These are phyloP conservation scores for Parasteatoda tepidariorum DNA, from an alignment of 1,140 invertebrate genomes.

Conservation along the genomic window DNA sequence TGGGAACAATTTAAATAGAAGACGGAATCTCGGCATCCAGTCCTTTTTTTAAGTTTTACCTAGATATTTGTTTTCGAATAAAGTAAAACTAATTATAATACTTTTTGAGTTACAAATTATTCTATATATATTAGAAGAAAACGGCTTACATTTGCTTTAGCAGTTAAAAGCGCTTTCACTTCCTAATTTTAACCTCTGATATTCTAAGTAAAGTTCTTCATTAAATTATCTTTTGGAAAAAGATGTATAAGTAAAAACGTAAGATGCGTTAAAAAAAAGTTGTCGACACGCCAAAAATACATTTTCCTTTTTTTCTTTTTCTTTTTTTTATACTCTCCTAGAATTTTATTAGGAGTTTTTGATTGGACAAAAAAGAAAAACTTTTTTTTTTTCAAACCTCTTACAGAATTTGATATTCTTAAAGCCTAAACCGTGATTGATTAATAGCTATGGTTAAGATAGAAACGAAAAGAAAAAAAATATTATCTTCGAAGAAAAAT, in stretches of 20 bases:
- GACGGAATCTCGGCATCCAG: no score
- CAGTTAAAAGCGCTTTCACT: no score
- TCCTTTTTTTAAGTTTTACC: no score
- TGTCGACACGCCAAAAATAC: conserved; percentile 39
- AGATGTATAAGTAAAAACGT: conserved; percentile 2
- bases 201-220: conserved; percentile 27
- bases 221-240: not conserved
- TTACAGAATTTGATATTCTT: conserved; percentile 28
- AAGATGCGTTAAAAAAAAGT: not conserved
- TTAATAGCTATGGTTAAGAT: conserved; percentile 15
- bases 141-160: no score
- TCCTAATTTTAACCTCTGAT: conserved; percentile 46
- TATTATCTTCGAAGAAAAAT: conserved; percentile 2
- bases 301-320: conserved; percentile 15
- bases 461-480: conserved; percentile 4
- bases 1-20: no score
- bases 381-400: not conserved
- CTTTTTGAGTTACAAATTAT: no score
- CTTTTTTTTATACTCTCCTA: not conserved
- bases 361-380: not conserved
- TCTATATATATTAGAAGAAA: no score
- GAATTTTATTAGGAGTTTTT: not conserved
- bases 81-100: no score
- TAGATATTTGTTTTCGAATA: no score
- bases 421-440: conserved; percentile 32